Evolutionary conservation across 1,140 invertebrate species (phyloP).

Genomic region (Planococcus citri): DNA sequence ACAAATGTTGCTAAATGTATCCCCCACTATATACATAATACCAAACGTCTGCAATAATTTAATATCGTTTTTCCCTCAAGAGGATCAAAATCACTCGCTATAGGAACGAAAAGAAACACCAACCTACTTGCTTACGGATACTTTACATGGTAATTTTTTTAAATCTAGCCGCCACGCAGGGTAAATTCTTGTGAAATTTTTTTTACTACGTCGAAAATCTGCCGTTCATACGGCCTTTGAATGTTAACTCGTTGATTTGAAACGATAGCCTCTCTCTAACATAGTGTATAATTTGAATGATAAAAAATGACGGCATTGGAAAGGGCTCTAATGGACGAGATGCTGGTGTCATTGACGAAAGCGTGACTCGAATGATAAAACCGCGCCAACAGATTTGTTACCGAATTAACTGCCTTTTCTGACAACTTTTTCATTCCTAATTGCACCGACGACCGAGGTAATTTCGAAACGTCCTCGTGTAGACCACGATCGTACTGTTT

Average conservation of each 20-base stretch:
- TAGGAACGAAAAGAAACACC: background rate
- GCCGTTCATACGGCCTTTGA: background rate
- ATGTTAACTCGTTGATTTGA: background rate
- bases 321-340: background rate
- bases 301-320: background rate
- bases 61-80: background rate
- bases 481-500: too few species aligned
- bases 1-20: background rate
- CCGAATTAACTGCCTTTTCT: too few species aligned
- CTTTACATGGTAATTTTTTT: too few species aligned
- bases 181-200: too few species aligned
- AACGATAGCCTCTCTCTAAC: background rate
- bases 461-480: too few species aligned
- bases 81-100: background rate
- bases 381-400: too few species aligned
- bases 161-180: too few species aligned
- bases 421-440: too few species aligned
- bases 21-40: background rate
- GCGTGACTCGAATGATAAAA: background rate
- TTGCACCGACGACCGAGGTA: too few species aligned
- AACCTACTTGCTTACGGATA: background rate
- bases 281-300: background rate
- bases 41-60: background rate
- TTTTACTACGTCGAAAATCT: too few species aligned
- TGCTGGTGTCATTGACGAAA: background rate